Conservation (phyloP, 2,888 invertebrate genomes). For the Halictus ligatus region DNA sequence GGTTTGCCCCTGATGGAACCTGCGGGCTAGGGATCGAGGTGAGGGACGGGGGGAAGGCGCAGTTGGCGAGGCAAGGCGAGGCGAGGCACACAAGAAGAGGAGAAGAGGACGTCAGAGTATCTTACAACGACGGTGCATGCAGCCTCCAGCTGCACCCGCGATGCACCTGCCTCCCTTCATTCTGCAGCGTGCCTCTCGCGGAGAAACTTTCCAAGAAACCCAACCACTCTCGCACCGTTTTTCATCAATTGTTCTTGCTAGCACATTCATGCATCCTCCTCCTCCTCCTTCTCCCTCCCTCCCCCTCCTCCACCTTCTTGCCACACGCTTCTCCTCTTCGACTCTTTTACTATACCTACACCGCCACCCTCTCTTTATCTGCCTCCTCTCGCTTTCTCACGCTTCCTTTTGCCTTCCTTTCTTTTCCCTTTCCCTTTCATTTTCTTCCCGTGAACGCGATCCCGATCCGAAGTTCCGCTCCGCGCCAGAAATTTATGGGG, state of each 20-base stretch:
- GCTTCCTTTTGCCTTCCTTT: conserved; percentile 55
- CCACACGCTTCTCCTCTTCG: conserved; percentile 28
- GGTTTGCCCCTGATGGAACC: conserved; percentile 41
- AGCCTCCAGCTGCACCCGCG: conserved; percentile 74
- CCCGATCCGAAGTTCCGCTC: conserved; percentile 38
- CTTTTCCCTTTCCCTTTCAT: conserved; percentile 51
- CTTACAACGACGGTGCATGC: conserved; percentile 62
- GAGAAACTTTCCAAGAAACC: conserved; percentile 70
- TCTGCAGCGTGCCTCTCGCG: conserved; percentile 61
- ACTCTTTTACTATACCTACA: conserved; percentile 13
- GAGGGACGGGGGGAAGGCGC: conserved; percentile 9
- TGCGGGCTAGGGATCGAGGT: conserved; percentile 38
- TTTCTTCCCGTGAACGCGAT: conserved; percentile 49
- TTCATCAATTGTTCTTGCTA: conserved; percentile 71
- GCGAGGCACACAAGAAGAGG: conserved; percentile 42
- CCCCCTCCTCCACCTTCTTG: conserved; percentile 1
- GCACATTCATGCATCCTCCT: conserved; percentile 62
- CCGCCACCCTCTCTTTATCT: conserved; percentile 55
- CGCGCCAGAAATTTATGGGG: conserved; percentile 12
- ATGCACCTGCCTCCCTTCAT: conserved; percentile 70
- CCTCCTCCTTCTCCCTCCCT: conserved; percentile 21
- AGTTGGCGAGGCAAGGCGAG: conserved; percentile 15
- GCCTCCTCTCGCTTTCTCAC: conserved; percentile 49
- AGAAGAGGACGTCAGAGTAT: conserved; percentile 58
- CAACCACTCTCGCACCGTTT: conserved; percentile 72